A percentile compares a stretch with the other conserved stretches of the same genome.
These are phyloP conservation scores for Lydus trimaculatus DNA, from an alignment of 2,888 invertebrate genomes.

Conservation along the genomic window DNA sequence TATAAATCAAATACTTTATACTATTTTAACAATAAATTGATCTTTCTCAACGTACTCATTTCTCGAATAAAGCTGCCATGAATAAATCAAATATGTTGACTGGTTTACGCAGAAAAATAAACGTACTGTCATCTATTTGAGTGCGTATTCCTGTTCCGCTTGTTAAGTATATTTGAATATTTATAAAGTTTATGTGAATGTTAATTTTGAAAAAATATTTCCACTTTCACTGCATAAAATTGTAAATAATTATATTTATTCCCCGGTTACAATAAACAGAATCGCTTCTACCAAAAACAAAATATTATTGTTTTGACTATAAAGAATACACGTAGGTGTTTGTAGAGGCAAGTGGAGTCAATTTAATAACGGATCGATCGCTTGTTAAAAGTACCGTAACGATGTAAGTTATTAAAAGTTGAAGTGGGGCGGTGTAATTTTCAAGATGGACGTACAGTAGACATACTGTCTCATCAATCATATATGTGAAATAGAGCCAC, in stretches of 20 bases:
- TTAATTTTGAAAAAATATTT: constrained; percentile 12
- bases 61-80: not conserved
- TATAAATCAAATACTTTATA: not conserved
- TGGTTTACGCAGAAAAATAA: constrained; percentile 2
- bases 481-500: constrained; percentile 41
- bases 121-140: constrained; percentile 17
- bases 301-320: too few species aligned
- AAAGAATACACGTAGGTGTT: too few species aligned
- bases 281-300: too few species aligned
- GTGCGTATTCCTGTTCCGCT: constrained; percentile 25
- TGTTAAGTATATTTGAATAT: constrained; percentile 23
- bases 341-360: not conserved
- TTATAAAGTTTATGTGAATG: constrained; percentile 15
- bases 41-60: too few species aligned
- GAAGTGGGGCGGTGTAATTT: constrained; percentile 51
- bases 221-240: not conserved
- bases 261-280: not conserved
- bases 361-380: constrained; percentile 38
- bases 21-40: not conserved
- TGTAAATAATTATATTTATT: not conserved
- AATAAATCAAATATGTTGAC: not conserved
- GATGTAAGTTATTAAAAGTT: constrained; percentile 57
- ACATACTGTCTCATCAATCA: constrained; percentile 55
- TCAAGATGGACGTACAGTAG: constrained; percentile 52
- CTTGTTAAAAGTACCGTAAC: constrained; percentile 52